Evolutionary conservation across 2,888 invertebrate species (phyloP).

Genomic region (Pyrrhosoma nymphula): DNA sequence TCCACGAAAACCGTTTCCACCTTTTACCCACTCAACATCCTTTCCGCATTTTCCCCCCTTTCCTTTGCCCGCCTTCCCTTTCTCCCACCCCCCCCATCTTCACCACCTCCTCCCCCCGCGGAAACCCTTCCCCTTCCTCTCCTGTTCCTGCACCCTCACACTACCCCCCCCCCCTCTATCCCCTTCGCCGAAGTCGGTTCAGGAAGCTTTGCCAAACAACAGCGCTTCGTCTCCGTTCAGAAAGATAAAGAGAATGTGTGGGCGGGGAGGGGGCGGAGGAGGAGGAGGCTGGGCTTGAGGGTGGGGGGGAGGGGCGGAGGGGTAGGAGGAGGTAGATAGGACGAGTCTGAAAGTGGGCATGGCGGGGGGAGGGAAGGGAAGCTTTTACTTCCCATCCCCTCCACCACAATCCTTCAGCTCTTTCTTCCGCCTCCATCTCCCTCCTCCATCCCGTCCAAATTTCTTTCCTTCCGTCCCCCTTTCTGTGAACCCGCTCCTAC

Average conservation of each 20-base stretch:
- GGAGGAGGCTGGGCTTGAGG: background rate
- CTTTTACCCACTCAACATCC: slow-evolving; percentile 36
- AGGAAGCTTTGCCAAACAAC: slow-evolving; percentile 67
- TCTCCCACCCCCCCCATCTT: background rate
- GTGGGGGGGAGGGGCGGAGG: background rate
- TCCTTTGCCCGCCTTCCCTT: background rate
- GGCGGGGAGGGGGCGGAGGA: background rate
- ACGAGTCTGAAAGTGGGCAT: background rate
- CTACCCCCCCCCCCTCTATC: background rate
- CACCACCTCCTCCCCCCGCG: background rate
- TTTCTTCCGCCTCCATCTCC: background rate
- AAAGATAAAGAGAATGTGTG: slow-evolving; percentile 65
- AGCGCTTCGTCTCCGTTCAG: slow-evolving; percentile 62
- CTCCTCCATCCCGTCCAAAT: background rate
- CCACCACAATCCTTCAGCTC: background rate
- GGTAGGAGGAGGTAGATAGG: background rate
- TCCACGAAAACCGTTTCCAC: slow-evolving; percentile 6
- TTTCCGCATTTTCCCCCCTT: slow-evolving; percentile 14
- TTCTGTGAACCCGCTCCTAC: background rate
- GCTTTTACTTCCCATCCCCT: background rate
- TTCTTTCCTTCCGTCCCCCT: slow-evolving; percentile 28
- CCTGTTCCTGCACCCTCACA: background rate
- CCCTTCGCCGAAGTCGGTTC: slow-evolving; percentile 51
- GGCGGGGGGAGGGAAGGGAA: background rate
- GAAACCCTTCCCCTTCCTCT: background rate